These are phyloP conservation scores for Heliangelus exortis DNA, from an alignment of 2,797 vertebrate species.

Conservation along the genomic window DNA sequence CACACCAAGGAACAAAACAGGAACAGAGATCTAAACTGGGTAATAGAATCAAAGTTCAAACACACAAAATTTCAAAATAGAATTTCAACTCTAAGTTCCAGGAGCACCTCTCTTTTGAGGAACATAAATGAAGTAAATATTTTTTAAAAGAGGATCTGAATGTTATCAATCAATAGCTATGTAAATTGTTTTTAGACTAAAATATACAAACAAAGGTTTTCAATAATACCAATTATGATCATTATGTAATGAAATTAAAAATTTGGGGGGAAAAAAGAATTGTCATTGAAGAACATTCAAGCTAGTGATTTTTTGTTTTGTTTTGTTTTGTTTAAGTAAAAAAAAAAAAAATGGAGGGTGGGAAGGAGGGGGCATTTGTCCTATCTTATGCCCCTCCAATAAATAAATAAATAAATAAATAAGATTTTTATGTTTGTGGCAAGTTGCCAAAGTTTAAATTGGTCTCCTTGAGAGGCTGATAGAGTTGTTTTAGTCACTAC, in stretches of 20 bases:
- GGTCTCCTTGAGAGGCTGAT: slow-evolving; percentile 57
- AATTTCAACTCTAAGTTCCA: neutral
- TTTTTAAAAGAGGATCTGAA: neutral
- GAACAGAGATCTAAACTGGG: neutral
- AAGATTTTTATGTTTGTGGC: slow-evolving; percentile 65
- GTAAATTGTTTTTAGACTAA: neutral
- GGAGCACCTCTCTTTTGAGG: neutral
- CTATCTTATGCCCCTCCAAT: neutral
- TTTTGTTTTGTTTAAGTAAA: slow-evolving; percentile 1
- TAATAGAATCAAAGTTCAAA: neutral
- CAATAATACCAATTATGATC: slow-evolving; percentile 35
- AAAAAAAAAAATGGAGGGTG: neutral
- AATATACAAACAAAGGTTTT: slow-evolving; percentile 43
- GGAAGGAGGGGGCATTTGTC: neutral
- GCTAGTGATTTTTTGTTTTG: neutral
- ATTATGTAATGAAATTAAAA: slow-evolving; percentile 61
- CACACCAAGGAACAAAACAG: neutral
- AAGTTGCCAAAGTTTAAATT: slow-evolving; percentile 68
- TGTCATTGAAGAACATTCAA: slow-evolving; percentile 30
- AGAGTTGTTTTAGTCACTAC: slow-evolving; percentile 53
- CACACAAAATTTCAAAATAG: neutral
- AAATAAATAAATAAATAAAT: slow-evolving; percentile 66
- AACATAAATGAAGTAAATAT: neutral
- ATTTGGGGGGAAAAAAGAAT: neutral
- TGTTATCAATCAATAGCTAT: neutral